Evolutionary conservation across 2,113 vertebrate species (phyloP), one percentile per base, ranked within the genome.

Genomic region (Entomyzon cyanotis): DNA sequence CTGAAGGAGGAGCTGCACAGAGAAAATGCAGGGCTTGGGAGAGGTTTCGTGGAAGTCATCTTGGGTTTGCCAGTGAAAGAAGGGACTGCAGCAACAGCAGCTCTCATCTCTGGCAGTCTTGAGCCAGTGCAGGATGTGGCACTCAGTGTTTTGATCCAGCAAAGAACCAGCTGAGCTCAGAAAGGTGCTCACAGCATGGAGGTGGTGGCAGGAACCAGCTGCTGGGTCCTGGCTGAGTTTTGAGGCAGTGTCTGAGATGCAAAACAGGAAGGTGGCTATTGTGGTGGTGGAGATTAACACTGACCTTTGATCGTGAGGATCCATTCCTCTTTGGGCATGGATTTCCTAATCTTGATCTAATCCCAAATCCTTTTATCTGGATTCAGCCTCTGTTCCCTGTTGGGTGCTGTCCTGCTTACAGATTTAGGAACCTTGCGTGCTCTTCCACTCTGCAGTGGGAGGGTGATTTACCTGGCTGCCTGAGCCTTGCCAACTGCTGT

Each of bases 371-470:
- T 63, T 85, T 55, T 56, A 30, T 30, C 39, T 82, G 44, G 30
- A 12, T 87, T 67, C 13, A 41, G n/a, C 31, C 46, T 60, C 35
- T 63, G 53, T 7, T 22, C 37, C 59, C 33, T n/a, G 17, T 39
- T 63, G 25, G 50, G 31, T 73, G 59, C 37, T 4, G 5, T 22
- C 50, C n/a, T 69, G 62, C 15, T 52, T 35, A 20, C 0, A 0
- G 44, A 30, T 55, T n/a, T 64, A 27, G 46, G 67, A 47, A 67
- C 20, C 16, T 74, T 44, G 47, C 0, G 0, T 71, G 31, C 41
- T 56, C 31, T 62, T 68, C 25, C 58, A 7, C 64, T 56, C 16
- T 0, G 17, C 68, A 49, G 15, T 4, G 5, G 14, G 16, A 64
- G 28, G 30, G 23, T 41, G 46, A 35, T 37, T 53, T 46, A 60